These are phyloP conservation scores for Mormyrus iriodes DNA, from an alignment of 2,113 vertebrate species.

Conservation along the genomic window DNA sequence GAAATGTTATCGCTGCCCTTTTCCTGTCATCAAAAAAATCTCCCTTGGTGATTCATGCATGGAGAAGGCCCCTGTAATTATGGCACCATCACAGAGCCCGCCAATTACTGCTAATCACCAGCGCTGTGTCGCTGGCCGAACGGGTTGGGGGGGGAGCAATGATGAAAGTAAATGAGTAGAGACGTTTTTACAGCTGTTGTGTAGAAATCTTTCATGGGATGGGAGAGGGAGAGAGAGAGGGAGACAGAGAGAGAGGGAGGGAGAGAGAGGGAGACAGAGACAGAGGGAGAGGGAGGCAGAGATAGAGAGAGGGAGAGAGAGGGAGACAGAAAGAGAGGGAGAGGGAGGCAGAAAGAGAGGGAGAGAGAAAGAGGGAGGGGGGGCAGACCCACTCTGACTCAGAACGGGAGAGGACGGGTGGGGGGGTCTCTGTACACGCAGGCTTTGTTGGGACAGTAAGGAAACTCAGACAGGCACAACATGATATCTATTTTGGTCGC, in stretches of 20 bases:
- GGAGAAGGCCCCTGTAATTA: constrained; percentile 22
- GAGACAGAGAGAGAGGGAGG: not conserved
- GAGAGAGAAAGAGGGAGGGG: not conserved
- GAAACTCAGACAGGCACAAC: constrained; percentile 36
- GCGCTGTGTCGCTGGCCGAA: not conserved
- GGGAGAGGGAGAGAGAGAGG: not conserved
- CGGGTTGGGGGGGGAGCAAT: not conserved
- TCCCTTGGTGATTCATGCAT: constrained; percentile 19
- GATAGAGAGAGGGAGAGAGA: not conserved
- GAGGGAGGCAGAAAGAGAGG: not conserved
- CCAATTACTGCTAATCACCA: constrained; percentile 13
- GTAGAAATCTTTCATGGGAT: constrained; percentile 9
- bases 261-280: not conserved
- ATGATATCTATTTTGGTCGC: constrained; percentile 37
- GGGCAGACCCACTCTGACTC: not conserved
- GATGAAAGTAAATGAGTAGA: not conserved
- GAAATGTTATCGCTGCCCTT: constrained; percentile 20
- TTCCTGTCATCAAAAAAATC: constrained; percentile 17
- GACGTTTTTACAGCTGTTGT: not conserved
- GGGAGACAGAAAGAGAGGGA: constrained; percentile 8
- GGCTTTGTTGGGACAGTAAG: constrained; percentile 28
- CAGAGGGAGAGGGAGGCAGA: not conserved
- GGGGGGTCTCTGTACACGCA: constrained; percentile 20
- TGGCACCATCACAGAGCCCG: not conserved
- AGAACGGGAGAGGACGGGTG: not conserved